A percentile compares a stretch with the other conserved stretches of the same genome.
These are phyloP conservation scores for Leptarthrus brevirostris DNA, from an alignment of 2,888 invertebrate species.

Conservation along the genomic window DNA sequence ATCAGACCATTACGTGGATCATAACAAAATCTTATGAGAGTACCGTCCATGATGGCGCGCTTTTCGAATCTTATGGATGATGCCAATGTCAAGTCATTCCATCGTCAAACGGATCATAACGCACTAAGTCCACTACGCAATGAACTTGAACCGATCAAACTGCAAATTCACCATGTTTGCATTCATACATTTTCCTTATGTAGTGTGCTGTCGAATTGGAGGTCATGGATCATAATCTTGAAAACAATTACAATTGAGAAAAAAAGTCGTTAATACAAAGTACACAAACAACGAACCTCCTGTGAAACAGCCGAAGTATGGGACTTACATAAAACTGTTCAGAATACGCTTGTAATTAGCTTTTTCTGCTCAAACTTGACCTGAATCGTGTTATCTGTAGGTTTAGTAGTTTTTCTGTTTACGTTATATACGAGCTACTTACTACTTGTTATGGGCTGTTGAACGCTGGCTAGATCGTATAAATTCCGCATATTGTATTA, in stretches of 20 bases:
- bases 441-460: no score
- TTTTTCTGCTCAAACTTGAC: conserved; percentile 16
- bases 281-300: background rate
- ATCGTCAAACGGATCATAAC: no score
- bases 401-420: background rate
- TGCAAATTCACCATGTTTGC: conserved; percentile 3
- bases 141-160: conserved; percentile 24
- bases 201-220: background rate
- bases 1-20: no score
- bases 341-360: conserved; percentile 1
- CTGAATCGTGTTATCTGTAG: conserved; percentile 11
- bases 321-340: background rate
- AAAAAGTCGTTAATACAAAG: background rate
- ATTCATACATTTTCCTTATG: background rate
- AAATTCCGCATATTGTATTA: no score
- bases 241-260: background rate
- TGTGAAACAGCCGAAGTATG: background rate
- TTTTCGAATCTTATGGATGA: no score
- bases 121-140: background rate
- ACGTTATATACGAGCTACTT: no score
- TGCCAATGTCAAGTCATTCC: no score
- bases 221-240: conserved; percentile 3
- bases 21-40: no score
- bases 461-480: no score
- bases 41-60: no score